These are phyloP conservation scores for Tetragonisca angustula DNA, from an alignment of 2,888 invertebrate species.

Conservation along the genomic window DNA sequence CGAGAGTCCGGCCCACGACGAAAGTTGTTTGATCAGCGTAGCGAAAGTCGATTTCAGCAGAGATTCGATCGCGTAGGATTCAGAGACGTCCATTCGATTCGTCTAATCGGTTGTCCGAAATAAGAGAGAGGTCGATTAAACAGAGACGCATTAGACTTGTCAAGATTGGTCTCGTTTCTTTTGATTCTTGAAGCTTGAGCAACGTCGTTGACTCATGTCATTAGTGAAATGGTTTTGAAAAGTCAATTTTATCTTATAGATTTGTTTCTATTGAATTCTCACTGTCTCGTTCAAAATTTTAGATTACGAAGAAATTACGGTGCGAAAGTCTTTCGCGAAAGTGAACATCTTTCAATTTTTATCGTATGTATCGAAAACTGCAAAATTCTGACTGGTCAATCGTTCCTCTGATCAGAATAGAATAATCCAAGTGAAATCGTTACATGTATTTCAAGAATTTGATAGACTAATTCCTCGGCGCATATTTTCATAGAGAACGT, in stretches of 20 bases:
- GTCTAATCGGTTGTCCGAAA: slow-evolving; percentile 18
- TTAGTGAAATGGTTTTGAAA: not conserved
- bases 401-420: too few relatives aligned
- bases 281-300: too few relatives aligned
- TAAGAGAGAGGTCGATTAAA: slow-evolving; percentile 19
- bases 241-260: not conserved
- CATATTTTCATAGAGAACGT: too few relatives aligned
- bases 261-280: not conserved
- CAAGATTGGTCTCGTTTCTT: not conserved
- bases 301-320: too few relatives aligned
- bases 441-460: too few relatives aligned
- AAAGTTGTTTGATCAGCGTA: slow-evolving; percentile 25
- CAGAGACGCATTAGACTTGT: slow-evolving; percentile 7
- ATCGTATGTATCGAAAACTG: too few relatives aligned
- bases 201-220: not conserved
- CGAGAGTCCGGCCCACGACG: slow-evolving; percentile 50
- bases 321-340: too few relatives aligned
- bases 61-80: slow-evolving; percentile 55
- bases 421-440: too few relatives aligned
- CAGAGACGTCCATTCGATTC: slow-evolving; percentile 37
- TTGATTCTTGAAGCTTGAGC: not conserved
- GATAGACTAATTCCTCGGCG: too few relatives aligned
- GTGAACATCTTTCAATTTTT: too few relatives aligned
- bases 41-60: slow-evolving; percentile 26
- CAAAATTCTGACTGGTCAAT: too few relatives aligned